Conservation (phyloP, 2,797 vertebrate species). For the Gambusia yucatana region DNA sequence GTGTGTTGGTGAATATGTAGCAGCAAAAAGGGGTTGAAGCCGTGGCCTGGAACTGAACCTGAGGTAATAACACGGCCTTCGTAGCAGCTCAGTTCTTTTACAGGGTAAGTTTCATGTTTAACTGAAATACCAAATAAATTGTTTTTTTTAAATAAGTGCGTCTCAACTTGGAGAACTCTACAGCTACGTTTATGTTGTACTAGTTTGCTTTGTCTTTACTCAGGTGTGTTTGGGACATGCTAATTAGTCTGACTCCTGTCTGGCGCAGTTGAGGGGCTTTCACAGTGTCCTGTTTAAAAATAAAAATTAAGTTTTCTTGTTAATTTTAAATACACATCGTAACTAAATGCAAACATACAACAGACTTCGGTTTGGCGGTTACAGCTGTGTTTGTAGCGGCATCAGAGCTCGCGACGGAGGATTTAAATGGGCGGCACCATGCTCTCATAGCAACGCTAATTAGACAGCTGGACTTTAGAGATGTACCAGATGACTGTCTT, state of each 20-base stretch:
- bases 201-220: neutral
- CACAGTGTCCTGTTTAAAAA: neutral
- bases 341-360: neutral
- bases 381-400: conserved; percentile 54
- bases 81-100: neutral
- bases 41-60: neutral
- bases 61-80: neutral
- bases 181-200: neutral
- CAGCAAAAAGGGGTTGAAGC: conserved; percentile 1
- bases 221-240: neutral
- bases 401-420: conserved; percentile 22
- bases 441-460: conserved; percentile 53
- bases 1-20: neutral
- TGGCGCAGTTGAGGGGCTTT: neutral
- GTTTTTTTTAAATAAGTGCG: neutral
- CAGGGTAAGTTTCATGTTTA: neutral
- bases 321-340: neutral
- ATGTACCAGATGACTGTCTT: neutral
- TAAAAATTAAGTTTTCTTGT: neutral
- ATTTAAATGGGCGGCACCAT: conserved; percentile 27
- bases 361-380: conserved; percentile 57
- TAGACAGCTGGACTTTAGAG: neutral
- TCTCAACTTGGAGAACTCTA: neutral
- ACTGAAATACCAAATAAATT: neutral
- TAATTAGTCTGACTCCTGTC: neutral